A percentile compares a stretch with the other conserved stretches of the same genome.
These are phyloP conservation scores for Dipodomys spectabilis DNA, from an alignment of 2,113 vertebrate species.

Conservation along the genomic window DNA sequence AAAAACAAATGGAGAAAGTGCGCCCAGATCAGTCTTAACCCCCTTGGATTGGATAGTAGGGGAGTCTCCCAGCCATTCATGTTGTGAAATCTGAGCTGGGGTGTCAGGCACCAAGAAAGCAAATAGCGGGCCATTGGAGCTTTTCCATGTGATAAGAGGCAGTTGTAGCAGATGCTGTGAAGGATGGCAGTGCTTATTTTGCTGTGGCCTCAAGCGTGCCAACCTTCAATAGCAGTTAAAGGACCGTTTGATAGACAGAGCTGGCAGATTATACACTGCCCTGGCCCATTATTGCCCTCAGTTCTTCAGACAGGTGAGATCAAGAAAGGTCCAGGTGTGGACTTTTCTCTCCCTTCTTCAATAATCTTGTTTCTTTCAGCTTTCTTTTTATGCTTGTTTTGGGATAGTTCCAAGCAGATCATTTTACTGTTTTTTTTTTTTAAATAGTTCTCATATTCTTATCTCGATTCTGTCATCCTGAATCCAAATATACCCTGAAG, in stretches of 20 bases:
- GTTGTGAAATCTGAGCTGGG: conserved; percentile 36
- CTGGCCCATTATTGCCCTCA: conserved; percentile 81
- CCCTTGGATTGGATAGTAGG: not conserved
- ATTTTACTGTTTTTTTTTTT: conserved; percentile 59
- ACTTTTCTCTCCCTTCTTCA: conserved; percentile 58
- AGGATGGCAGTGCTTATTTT: conserved; percentile 83
- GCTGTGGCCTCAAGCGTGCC: conserved; percentile 77
- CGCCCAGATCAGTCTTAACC: not conserved
- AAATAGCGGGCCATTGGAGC: conserved; percentile 72
- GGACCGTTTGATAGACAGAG: conserved; percentile 79
- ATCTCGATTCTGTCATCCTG: not conserved
- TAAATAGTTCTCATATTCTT: not conserved
- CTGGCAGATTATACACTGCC: conserved; percentile 78
- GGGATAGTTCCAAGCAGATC: conserved; percentile 30
- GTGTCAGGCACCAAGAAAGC: not conserved
- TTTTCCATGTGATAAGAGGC: conserved; percentile 79
- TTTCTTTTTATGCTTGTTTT: not conserved
- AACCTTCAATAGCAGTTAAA: conserved; percentile 84
- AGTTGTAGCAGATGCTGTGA: conserved; percentile 83
- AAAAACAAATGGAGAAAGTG: not conserved
- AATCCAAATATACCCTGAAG: not conserved
- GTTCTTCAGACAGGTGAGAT: conserved; percentile 79
- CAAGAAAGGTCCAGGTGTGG: conserved; percentile 61
- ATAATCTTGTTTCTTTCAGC: conserved; percentile 66
- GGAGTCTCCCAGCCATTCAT: not conserved